These are phyloP conservation scores for Reinhardtius hippoglossoides DNA, from an alignment of 2,113 vertebrate genomes.

Conservation along the genomic window DNA sequence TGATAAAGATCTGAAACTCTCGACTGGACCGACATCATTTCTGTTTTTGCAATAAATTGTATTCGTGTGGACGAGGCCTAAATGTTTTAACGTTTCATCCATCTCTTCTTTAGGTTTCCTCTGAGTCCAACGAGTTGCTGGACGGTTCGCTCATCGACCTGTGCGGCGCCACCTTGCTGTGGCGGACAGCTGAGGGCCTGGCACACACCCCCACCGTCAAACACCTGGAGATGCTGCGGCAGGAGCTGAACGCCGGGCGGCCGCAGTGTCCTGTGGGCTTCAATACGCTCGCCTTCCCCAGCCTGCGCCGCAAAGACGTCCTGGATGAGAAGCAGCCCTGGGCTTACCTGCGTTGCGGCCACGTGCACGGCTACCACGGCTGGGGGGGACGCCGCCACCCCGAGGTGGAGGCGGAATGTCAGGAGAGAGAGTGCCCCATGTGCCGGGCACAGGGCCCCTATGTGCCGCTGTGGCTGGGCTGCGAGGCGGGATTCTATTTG, in stretches of 20 bases:
- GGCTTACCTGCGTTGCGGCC: slow-evolving; percentile 94
- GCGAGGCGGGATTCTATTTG: slow-evolving; percentile 92
- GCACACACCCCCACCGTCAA: slow-evolving; percentile 89
- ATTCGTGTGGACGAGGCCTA: neutral
- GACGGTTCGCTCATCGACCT: slow-evolving; percentile 95
- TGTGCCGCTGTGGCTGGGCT: slow-evolving; percentile 93
- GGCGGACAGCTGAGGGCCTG: slow-evolving; percentile 93
- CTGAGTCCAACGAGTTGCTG: slow-evolving; percentile 91
- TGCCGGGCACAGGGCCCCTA: slow-evolving; percentile 91
- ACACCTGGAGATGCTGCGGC: slow-evolving; percentile 92
- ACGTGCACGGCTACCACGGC: slow-evolving; percentile 93
- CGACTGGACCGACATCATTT: no score
- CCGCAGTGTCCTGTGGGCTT: slow-evolving; percentile 96
- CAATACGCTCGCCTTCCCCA: slow-evolving; percentile 94
- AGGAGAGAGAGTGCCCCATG: slow-evolving; percentile 94
- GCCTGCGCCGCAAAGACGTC: slow-evolving; percentile 89
- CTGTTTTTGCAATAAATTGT: neutral
- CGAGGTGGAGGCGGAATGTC: slow-evolving; percentile 76
- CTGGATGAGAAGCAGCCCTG: slow-evolving; percentile 92
- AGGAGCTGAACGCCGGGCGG: slow-evolving; percentile 93
- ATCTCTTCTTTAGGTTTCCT: slow-evolving; percentile 84
- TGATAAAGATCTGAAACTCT: no score
- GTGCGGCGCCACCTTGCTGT: slow-evolving; percentile 93
- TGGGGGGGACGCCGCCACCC: slow-evolving; percentile 84
- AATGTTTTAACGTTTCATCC: neutral